These are phyloP conservation scores for Cloeon dipterum DNA, from an alignment of 2,888 invertebrate species.

Conservation along the genomic window DNA sequence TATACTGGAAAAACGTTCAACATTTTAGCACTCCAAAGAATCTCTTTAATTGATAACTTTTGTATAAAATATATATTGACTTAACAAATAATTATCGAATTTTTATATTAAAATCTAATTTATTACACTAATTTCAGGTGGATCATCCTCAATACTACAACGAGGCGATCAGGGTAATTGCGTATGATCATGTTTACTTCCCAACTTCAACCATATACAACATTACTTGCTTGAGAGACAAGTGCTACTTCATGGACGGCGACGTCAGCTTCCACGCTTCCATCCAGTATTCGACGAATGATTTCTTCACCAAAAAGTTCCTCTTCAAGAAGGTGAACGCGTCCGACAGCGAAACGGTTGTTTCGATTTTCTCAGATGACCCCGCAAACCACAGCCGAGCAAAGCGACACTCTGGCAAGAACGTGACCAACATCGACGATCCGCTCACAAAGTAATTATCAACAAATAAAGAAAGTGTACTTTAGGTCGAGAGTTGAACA, in stretches of 20 bases:
- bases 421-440: no score
- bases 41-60: no score
- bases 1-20: no score
- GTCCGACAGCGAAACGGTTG: not conserved
- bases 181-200: not conserved
- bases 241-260: not conserved
- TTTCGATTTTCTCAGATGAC: not conserved
- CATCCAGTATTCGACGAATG: not conserved
- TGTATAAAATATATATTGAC: no score
- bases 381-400: not conserved
- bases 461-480: no score
- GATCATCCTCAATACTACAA: not conserved
- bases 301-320: not conserved
- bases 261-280: conserved; percentile 1
- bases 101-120: not conserved
- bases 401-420: not conserved
- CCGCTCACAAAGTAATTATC: no score
- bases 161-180: not conserved
- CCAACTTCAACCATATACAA: conserved; percentile 1
- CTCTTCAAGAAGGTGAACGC: not conserved
- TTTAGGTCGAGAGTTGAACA: no score
- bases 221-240: not conserved
- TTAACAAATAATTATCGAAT: not conserved
- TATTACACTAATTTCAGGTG: no score
- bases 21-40: no score